A percentile compares a stretch with the other conserved stretches of the same genome.
Conservation (phyloP, 2,113 vertebrate species). For the Sarotherodon lohbergeri region DNA sequence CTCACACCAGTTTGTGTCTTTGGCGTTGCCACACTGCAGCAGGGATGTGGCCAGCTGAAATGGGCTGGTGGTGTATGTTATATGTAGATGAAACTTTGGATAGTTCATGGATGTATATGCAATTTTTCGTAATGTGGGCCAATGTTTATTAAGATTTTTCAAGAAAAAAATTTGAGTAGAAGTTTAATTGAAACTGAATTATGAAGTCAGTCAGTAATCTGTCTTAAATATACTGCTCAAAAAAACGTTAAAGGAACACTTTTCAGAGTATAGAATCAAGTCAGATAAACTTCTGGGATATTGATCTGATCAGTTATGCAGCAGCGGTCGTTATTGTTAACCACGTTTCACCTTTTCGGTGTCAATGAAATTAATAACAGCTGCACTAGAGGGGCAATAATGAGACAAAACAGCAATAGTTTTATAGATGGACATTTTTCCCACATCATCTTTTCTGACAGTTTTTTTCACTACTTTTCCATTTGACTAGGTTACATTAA, state of each 20-base stretch:
- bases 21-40: background rate
- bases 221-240: background rate
- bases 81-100: background rate
- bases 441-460: background rate
- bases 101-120: background rate
- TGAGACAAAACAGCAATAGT: background rate
- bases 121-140: background rate
- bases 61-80: background rate
- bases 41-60: background rate
- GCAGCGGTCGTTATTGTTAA: background rate
- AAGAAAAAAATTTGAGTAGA: background rate
- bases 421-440: background rate
- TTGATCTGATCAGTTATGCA: background rate
- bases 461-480: background rate
- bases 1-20: background rate
- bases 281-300: background rate
- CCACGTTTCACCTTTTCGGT: background rate
- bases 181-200: background rate
- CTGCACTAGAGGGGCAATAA: background rate
- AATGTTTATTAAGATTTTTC: background rate
- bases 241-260: background rate
- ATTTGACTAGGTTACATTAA: background rate
- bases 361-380: background rate
- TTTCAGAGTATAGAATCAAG: background rate
- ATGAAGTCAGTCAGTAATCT: background rate